Base-by-base conservation (phyloP, 2,797 vertebrate genomes). In the Odontamblyopus lacepedii region DNA sequence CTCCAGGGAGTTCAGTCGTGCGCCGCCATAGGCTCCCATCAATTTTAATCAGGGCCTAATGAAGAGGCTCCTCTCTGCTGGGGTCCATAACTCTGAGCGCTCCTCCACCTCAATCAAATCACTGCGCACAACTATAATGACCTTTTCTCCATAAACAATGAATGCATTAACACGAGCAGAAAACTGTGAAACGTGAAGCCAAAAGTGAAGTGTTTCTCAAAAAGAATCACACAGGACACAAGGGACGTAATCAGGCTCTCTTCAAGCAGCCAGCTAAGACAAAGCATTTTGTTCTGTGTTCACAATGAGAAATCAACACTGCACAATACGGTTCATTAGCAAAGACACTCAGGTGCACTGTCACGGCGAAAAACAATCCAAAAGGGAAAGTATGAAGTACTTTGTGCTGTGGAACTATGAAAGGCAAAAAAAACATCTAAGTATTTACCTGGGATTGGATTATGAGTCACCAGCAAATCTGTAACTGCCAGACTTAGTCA, bases 1-100 rank as follows among this genome's bases (percentile, higher is more conserved):
- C 94, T 94, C 91, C 87, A 87, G 92, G 91, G 94, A 94, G 82
- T 89, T 87, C 78, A 87, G 82, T 85, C 86, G 91, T 88, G 85
- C 85, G 79, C 89, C 90, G 86, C 91, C 91, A 91, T 87, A 90
- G 93, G 91, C 90, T 91, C 78, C 92, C 93, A 95, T 95, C 94
- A 94, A 94, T 94, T 95, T 93, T 94, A 95, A 95, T 95, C 94
- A 94, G 89, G 81, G 75, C 90, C 92, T 95, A 95, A 95, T 95
- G 94, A 95, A 94, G 93, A 94, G 93, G 91, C 93, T 94, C 92
- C 92, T 94, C 93, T 93, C 92, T 88, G 92, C 81, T 93, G 93
- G 89, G 82, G 89, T 94, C 92, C 93, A 95, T 95, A 95, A 95
- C 92, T 95, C 94, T 90, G 89, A 88, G 83, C 78, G 84, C 89